phyloP scores from a whole-genome alignment of 2,888 invertebrate genomes.

The Apotomis turbidana region DNA sequence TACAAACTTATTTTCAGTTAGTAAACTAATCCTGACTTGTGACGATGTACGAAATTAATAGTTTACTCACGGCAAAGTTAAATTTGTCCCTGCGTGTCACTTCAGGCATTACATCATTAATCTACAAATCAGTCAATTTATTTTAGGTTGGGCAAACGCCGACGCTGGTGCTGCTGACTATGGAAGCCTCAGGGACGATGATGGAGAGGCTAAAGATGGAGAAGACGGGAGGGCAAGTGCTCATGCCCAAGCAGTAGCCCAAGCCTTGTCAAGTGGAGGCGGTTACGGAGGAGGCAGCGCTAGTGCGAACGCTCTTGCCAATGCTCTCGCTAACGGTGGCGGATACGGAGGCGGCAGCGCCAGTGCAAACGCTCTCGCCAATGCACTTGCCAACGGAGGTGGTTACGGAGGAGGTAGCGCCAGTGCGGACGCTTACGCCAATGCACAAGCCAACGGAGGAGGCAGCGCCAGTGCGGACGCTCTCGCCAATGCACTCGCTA shows the following conservation, averaged over 20 bases:
- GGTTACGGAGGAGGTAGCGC: conserved; percentile 3
- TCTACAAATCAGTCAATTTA: too few relatives aligned
- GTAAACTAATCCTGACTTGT: too few relatives aligned
- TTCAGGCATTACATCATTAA: too few relatives aligned
- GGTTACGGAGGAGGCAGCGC: neutral
- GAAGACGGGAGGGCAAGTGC: conserved; percentile 9
- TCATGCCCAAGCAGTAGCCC: neutral
- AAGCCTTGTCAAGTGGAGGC: neutral
- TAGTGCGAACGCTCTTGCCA: neutral
- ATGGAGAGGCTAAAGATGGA: too few relatives aligned
- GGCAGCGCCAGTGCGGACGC: neutral
- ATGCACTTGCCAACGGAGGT: conserved; percentile 9
- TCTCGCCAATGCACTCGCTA: neutral
- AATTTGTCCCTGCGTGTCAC: too few relatives aligned
- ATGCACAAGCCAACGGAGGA: neutral
- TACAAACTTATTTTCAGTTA: too few relatives aligned
- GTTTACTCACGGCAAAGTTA: too few relatives aligned
- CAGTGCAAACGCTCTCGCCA: conserved; percentile 3
- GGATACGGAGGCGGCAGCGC: neutral
- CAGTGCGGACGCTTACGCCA: conserved; percentile 18
- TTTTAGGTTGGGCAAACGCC: too few relatives aligned
- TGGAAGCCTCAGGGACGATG: neutral
- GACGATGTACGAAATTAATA: too few relatives aligned
- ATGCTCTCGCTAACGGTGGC: conserved; percentile 1
- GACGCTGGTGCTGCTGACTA: neutral